Evolutionary conservation across 2,888 invertebrate genomes (phyloP).

Genomic region (Dorcus parallelipipedus): DNA sequence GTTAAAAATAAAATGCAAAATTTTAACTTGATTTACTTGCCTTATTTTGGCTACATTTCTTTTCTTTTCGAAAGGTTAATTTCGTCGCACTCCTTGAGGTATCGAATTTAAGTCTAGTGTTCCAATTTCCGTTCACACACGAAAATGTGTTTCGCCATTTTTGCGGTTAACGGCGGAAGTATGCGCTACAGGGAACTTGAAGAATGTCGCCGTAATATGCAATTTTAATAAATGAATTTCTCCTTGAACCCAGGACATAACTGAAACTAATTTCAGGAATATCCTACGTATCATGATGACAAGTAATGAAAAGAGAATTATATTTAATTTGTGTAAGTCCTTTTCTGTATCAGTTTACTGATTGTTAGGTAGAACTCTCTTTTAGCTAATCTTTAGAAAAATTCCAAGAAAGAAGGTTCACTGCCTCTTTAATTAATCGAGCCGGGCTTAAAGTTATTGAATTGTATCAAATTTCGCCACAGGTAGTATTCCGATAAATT

Average conservation of each 20-base stretch:
- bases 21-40: not conserved
- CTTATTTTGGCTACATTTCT: not conserved
- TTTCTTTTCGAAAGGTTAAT: not conserved
- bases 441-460: conserved; percentile 6
- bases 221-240: too few relatives aligned
- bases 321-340: too few relatives aligned
- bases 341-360: too few relatives aligned
- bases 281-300: too few relatives aligned
- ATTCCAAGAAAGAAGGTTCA: too few relatives aligned
- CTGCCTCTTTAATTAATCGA: too few relatives aligned
- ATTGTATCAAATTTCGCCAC: conserved; percentile 18
- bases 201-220: too few relatives aligned
- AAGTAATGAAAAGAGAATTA: too few relatives aligned
- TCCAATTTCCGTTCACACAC: conserved; percentile 30
- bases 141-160: conserved; percentile 27
- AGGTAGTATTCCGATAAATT: conserved; percentile 17
- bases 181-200: not conserved
- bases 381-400: too few relatives aligned
- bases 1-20: not conserved
- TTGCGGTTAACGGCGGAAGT: conserved; percentile 22
- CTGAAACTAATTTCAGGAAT: too few relatives aligned
- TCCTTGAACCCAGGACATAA: too few relatives aligned
- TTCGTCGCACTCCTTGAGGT: not conserved
- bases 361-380: too few relatives aligned
- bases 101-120: conserved; percentile 18